Base-by-base conservation (phyloP, 2,797 vertebrate species). In the Crenuchus spilurus region DNA sequence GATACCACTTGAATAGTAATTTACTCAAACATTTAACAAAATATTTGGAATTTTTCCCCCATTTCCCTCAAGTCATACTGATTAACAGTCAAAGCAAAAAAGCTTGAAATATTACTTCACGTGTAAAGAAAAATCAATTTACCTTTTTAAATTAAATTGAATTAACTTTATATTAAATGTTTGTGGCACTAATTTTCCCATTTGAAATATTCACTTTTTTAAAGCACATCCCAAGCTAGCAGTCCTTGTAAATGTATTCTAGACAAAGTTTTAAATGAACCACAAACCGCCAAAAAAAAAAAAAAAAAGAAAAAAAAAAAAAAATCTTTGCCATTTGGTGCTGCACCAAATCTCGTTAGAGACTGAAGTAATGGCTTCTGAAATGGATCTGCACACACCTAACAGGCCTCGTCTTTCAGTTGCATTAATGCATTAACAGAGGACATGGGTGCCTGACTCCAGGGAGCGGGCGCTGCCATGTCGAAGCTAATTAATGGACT, bases 401-500 rank as follows among this genome's bases (percentile, higher is more conserved):
- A 73, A 52, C 68, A 39, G 37, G 20, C 18, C 1, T 13, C 3
- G 44, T 16, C 31, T 49, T 41, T 20, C 35, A 48, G 14, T 3
- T 46, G 39, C 51, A 70, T 71, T 79, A 70, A 52, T 61, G 35
- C 64, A 75, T 31, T 76, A 70, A 64, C 78, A 74, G 41, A 33
- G 42, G 41, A 39, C 28, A 55, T 41, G 57, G 72, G 41, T 26
- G 24, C 49, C 22, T 14, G 22, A 69, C 39, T 70, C 42, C 44
- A 60, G 62, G 24, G 60, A 51, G 20, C 31, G 57, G 39, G 76
- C 51, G 63, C 78, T 20, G 72, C 52, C 74, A 71, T 78, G 79
- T 77, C 77, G 80, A 86, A 85, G 46, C 87, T 87, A 92, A 93
- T 93, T 93, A 92, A 84, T 80, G 81, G 82, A 83, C 83, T 78